A percentile compares a stretch with the other conserved stretches of the same genome.
These are phyloP conservation scores for Leptarthrus brevirostris DNA, from an alignment of 2,888 invertebrate species.

Conservation along the genomic window DNA sequence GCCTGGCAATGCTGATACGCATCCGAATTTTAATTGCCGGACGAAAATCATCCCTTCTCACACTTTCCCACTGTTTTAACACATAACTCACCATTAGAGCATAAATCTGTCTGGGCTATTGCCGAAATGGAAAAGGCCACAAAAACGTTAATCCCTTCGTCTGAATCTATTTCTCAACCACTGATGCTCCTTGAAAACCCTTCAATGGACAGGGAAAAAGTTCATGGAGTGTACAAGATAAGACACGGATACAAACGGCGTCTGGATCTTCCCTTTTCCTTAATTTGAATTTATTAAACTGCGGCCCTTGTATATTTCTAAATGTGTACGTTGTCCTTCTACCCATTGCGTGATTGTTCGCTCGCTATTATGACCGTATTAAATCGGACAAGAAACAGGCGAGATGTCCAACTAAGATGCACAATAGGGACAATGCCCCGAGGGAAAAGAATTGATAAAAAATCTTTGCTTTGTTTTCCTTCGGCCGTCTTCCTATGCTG, in stretches of 20 bases:
- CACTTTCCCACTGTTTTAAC: too few species aligned
- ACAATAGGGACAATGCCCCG: constrained; percentile 56
- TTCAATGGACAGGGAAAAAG: too few species aligned
- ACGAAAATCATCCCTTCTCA: too few species aligned
- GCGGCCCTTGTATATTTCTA: neutral
- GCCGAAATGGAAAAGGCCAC: too few species aligned
- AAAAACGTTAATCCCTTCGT: too few species aligned
- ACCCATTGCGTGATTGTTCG: constrained; percentile 27
- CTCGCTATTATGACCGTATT: constrained; percentile 58
- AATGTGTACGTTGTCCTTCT: constrained; percentile 1
- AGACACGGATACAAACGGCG: neutral
- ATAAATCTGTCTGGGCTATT: too few species aligned
- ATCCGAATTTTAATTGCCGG: too few species aligned
- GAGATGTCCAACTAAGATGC: constrained; percentile 65
- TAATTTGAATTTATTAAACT: constrained; percentile 28
- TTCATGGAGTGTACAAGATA: neutral
- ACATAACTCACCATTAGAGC: too few species aligned
- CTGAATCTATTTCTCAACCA: too few species aligned
- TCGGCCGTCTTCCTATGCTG: constrained; percentile 12
- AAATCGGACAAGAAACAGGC: constrained; percentile 61
- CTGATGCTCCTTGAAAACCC: too few species aligned
- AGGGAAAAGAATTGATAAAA: constrained; percentile 4
- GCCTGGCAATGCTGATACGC: too few species aligned
- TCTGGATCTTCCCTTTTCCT: neutral
- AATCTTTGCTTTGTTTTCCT: constrained; percentile 16